These are phyloP conservation scores for Yponomeuta evonymella DNA, from an alignment of 2,888 invertebrate species.

Conservation along the genomic window DNA sequence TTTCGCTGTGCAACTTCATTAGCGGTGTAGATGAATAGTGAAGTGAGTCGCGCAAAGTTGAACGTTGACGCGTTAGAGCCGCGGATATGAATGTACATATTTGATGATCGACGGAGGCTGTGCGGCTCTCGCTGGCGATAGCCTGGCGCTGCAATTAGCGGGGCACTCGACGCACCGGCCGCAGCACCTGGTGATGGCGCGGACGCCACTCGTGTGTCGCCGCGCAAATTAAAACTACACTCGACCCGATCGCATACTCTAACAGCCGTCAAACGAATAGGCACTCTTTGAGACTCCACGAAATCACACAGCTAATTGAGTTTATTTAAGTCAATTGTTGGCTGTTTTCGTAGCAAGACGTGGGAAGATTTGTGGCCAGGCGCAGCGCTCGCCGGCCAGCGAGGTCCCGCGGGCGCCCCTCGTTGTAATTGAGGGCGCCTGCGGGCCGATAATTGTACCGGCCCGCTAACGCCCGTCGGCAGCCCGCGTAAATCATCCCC, in stretches of 20 bases:
- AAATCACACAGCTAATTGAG: slow-evolving; percentile 23
- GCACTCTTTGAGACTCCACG: slow-evolving; percentile 39
- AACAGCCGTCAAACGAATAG: slow-evolving; percentile 55
- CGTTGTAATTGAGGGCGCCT: slow-evolving; percentile 74
- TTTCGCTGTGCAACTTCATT: slow-evolving; percentile 15
- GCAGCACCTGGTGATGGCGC: slow-evolving; percentile 48
- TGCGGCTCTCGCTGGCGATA: slow-evolving; percentile 42
- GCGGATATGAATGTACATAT: slow-evolving; percentile 37
- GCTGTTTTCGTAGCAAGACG: slow-evolving; percentile 8
- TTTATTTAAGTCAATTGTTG: slow-evolving; percentile 12
- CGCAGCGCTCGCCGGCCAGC: slow-evolving; percentile 25
- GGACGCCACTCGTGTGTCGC: slow-evolving; percentile 68
- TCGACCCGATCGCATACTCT: slow-evolving; percentile 57
- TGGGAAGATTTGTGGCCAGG: slow-evolving; percentile 60
- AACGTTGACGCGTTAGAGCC: slow-evolving; percentile 23
- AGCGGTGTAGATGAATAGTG: slow-evolving; percentile 15
- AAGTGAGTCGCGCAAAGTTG: slow-evolving; percentile 14
- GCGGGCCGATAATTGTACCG: slow-evolving; percentile 74
- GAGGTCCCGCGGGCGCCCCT: slow-evolving; percentile 69
- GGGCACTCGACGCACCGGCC: slow-evolving; percentile 60
- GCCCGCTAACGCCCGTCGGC: slow-evolving; percentile 47
- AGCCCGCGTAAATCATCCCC: slow-evolving; percentile 68
- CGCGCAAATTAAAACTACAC: slow-evolving; percentile 74
- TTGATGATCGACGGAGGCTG: slow-evolving; percentile 40
- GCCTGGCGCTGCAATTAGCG: slow-evolving; percentile 69